phyloP scores from a whole-genome alignment of 1,140 invertebrate species.

The Aphis gossypii region DNA sequence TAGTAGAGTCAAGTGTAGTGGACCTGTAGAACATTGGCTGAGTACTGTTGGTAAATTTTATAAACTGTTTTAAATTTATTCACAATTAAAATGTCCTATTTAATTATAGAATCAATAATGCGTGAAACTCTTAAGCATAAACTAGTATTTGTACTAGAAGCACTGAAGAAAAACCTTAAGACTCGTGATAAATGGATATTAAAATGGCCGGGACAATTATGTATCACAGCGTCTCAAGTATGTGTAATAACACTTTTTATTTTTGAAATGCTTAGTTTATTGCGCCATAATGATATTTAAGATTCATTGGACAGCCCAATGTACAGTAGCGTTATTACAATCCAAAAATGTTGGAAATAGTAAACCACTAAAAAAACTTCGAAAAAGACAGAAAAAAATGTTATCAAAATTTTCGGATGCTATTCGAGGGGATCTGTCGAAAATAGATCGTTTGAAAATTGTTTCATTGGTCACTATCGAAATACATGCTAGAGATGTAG shows the following conservation, averaged over 20 bases:
- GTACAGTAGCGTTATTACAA: background rate
- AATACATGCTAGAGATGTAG: conserved; percentile 86
- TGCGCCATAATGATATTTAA: background rate
- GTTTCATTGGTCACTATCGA: conserved; percentile 85
- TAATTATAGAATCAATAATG: background rate
- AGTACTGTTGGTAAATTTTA: conserved; percentile 68
- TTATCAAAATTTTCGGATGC: conserved; percentile 39
- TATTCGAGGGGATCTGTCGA: background rate
- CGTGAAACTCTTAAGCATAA: background rate
- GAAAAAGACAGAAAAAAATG: conserved; percentile 47
- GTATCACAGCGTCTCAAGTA: conserved; percentile 69
- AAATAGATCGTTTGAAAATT: conserved; percentile 34
- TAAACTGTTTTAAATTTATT: conserved; percentile 57
- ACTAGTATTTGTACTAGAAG: background rate
- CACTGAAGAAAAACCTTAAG: conserved; percentile 69
- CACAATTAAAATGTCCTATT: background rate
- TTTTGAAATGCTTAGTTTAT: background rate
- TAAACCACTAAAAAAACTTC: conserved; percentile 21
- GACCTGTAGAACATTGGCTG: conserved; percentile 75
- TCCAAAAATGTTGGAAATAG: background rate
- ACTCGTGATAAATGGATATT: conserved; percentile 79
- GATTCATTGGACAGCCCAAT: conserved; percentile 42
- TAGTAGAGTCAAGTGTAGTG: conserved; percentile 64
- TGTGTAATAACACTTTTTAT: conserved; percentile 62
- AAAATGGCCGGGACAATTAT: conserved; percentile 73